Evolutionary conservation across 2,888 invertebrate species (phyloP), one percentile per base, ranked within the genome.

Genomic region (Smittia aterrima): DNA sequence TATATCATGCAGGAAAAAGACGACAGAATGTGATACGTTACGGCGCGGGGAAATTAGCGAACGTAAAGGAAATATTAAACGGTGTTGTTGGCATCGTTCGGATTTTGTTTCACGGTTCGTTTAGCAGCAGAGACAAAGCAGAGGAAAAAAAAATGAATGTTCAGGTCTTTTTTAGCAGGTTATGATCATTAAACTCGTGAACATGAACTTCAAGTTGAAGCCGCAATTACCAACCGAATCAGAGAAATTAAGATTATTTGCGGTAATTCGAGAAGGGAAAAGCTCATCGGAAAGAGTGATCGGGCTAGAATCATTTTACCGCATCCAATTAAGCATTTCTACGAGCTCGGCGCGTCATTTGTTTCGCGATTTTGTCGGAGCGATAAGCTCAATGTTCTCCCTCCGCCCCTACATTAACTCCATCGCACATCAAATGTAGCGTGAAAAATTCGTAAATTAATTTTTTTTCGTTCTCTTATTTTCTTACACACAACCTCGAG

Each of bases 31-130:
- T 32, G 71, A 71, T 71, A 71, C 70, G 27, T 32, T n/a, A 22
- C 25, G n/a, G 68, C 47, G 47, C 68, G 54, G 71, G 32, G 27
- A 71, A 58, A 54, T 71, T 54, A 32, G 27, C 54, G 20, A 71
- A 27, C 71, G 54, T 27, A 54, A 68, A 58, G 54, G 32, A 20
- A 71, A 71, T 58, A 54, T 71, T 54, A 54, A 71, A 25, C 18
- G 24, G 16, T 71, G 58, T 58, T 22, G 20, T 58, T 58, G 20
- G 58, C 58, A 58, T 20, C 58, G 47, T 20, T 58, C 41, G 68
- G 47, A 68, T 68, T 68, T 67, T 68, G 24, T 68, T 68, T 68
- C 32, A 58, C 58, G 71, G 27, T 71, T 71, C 58, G 71, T 71
- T 71, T 16, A 71, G n/a, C 54, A 71, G n/a, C 54, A 68, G 24